Base-by-base conservation (phyloP, 2,113 vertebrate species). In the Microtus oregoni region DNA sequence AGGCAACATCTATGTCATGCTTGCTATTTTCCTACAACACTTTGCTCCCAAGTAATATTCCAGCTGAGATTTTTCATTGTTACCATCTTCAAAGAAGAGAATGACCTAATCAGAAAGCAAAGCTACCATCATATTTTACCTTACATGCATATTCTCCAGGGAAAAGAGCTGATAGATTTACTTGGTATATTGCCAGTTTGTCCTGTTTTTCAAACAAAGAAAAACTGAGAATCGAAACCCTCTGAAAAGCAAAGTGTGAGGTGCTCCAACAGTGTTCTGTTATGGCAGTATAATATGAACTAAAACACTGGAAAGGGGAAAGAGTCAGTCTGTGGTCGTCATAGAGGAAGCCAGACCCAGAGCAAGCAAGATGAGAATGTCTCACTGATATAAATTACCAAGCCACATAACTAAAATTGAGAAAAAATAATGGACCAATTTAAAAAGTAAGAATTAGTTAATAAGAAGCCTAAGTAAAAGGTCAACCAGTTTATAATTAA, bases 1-100 rank as follows among this genome's bases (percentile, higher is more conserved):
- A 67, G 38, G 11, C 4, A 11, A 61, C 5, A 0, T 17, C 20
- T 12, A 2, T 7, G 1, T 9, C 13, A 15, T 1, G 9, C 12
- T 55, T 41, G 5, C 17, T 1, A 7, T 63, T 3, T 77, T 38
- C 22, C 8, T 32, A 2, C 26, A 75, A 19, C 14, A 4, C 1
- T 50, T 38, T n/a, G 55, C 3, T 1, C 1, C 3, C 6, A 47
- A 0, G 12, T 70, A 28, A 72, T 35, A 47, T 55, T 50, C 5
- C 3, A 65, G 32, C 4, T 50, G 7, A 77, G 28, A 9, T 20
- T 70, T 26, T 44, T 15, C 8, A 24, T 9, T 52, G 38, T 28
- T 7, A 24, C 1, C 9, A 50, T 81, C 26, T 61, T 35, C 47
- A 75, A 72, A 35, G 73, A 55, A 87, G 17, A 88, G 30, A 32